Evolutionary conservation across 2,113 vertebrate genomes (phyloP).

Genomic region (Aix galericulata): DNA sequence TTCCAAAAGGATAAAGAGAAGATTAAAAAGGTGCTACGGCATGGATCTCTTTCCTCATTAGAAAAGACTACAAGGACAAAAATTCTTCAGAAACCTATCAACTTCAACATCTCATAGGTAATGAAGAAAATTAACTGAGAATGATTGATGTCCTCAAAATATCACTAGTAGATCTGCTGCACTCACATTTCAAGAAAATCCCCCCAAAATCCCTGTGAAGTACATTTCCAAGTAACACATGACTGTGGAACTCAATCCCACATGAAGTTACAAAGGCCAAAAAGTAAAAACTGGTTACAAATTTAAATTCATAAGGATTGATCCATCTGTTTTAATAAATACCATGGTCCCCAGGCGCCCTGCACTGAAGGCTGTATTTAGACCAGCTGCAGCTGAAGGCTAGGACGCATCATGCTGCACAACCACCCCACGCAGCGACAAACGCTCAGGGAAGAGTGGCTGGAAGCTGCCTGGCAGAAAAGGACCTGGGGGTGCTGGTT

Average conservation of each 20-base stretch:
- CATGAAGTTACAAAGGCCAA: not conserved
- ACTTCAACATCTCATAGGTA: not conserved
- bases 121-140: not conserved
- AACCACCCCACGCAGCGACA: too few species aligned
- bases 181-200: not conserved
- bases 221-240: not conserved
- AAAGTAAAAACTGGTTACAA: not conserved
- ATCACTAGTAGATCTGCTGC: not conserved
- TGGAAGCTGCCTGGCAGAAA: too few species aligned
- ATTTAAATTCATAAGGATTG: not conserved
- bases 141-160: not conserved
- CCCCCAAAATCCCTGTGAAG: not conserved
- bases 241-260: not conserved
- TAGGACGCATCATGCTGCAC: not conserved
- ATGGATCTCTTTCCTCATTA: not conserved
- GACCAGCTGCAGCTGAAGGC: not conserved
- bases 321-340: not conserved
- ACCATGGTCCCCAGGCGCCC: not conserved
- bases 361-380: not conserved
- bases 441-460: too few species aligned
- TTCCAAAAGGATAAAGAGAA: not conserved
- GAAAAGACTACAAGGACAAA: not conserved
- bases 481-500: too few species aligned
- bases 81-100: not conserved
- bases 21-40: not conserved